These are phyloP conservation scores for Scartelaos histophorus DNA, from an alignment of 2,113 vertebrate genomes.

Conservation along the genomic window DNA sequence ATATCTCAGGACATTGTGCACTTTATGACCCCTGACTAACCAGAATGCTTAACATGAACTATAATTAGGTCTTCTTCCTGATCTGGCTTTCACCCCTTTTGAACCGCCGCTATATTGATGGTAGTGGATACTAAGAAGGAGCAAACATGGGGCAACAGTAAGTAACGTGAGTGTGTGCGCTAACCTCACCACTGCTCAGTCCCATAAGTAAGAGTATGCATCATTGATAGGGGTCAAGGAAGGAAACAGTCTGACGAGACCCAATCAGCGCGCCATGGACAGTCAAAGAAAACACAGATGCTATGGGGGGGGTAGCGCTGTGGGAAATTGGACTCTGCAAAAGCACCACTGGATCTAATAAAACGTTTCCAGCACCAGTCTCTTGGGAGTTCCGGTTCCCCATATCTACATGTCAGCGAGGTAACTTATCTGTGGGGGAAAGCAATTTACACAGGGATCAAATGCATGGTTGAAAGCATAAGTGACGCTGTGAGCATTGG, in stretches of 20 bases:
- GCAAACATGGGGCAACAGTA: conserved; percentile 12
- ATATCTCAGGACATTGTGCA: background rate
- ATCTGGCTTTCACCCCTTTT: background rate
- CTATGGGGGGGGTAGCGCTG: conserved; percentile 33
- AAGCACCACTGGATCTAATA: conserved; percentile 62
- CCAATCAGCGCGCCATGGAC: conserved; percentile 26
- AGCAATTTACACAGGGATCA: conserved; percentile 75
- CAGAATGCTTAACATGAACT: background rate
- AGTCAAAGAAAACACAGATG: conserved; percentile 30
- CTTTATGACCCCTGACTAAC: conserved; percentile 1
- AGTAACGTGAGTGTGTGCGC: conserved; percentile 3
- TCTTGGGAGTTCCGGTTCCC: conserved; percentile 60
- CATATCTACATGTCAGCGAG: conserved; percentile 69
- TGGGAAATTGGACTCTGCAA: conserved; percentile 49
- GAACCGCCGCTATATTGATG: conserved; percentile 37
- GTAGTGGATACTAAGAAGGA: conserved; percentile 16
- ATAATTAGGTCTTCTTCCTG: background rate
- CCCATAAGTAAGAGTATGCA: conserved; percentile 16
- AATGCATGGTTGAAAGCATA: conserved; percentile 67
- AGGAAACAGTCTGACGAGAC: conserved; percentile 20
- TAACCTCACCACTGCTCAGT: conserved; percentile 1
- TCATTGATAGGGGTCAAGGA: conserved; percentile 48
- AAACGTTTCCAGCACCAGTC: conserved; percentile 66
- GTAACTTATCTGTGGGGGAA: conserved; percentile 71
- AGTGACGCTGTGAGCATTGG: conserved; percentile 59